Evolutionary conservation across 1,140 invertebrate genomes (phyloP).

Genomic region (Drosophila punjabiensis): DNA sequence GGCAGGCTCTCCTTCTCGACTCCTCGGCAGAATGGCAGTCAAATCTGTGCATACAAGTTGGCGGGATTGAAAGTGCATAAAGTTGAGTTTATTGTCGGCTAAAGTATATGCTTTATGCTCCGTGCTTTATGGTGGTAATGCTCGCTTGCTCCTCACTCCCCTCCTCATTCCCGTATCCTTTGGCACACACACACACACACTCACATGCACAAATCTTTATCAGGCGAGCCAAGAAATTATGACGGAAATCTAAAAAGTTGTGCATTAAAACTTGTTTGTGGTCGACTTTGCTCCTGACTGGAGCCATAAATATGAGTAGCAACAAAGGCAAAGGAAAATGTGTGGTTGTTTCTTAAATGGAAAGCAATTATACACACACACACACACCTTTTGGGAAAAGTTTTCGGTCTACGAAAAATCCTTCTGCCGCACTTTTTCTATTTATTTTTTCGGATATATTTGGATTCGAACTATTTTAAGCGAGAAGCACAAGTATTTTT

Average conservation of each 20-base stretch:
- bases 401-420: conserved; percentile 13
- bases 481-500: conserved; percentile 7
- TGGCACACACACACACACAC: neutral
- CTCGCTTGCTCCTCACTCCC: conserved; percentile 12
- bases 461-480: neutral
- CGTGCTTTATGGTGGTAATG: conserved; percentile 73
- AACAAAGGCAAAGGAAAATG: conserved; percentile 56
- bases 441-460: conserved; percentile 30
- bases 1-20: neutral
- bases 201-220: conserved; percentile 68
- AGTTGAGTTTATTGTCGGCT: conserved; percentile 82
- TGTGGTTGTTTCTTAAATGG: conserved; percentile 61
- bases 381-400: conserved; percentile 9
- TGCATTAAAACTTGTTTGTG: conserved; percentile 82
- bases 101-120: conserved; percentile 80
- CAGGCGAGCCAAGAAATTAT: conserved; percentile 75
- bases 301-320: conserved; percentile 68
- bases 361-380: conserved; percentile 55
- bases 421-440: conserved; percentile 11
- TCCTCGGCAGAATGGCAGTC: conserved; percentile 53
- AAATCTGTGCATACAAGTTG: conserved; percentile 83
- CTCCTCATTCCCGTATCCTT: too few species aligned
- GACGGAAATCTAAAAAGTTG: conserved; percentile 83
- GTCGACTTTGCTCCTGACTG: conserved; percentile 50
- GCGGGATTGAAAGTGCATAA: conserved; percentile 81